Conservation (phyloP, 2,797 vertebrate species). For the Rhynchonycteris naso region DNA sequence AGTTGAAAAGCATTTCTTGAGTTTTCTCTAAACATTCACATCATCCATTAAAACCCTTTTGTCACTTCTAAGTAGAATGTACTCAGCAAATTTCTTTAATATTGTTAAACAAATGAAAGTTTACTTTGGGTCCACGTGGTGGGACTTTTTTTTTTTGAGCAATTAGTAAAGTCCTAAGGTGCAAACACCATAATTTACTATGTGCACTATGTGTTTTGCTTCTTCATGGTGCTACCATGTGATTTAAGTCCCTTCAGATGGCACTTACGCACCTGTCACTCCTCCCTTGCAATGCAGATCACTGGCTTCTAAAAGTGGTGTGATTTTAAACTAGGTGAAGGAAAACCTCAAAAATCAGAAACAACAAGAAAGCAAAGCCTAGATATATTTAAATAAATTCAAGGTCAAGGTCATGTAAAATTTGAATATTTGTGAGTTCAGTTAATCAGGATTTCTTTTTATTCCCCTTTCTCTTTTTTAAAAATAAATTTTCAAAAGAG, state of each 20-base stretch:
- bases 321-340: conserved; percentile 47
- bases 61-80: conserved; percentile 55
- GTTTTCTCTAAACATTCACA: conserved; percentile 73
- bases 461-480: neutral
- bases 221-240: fast-evolving
- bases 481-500: conserved; percentile 34
- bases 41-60: conserved; percentile 50
- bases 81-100: conserved; percentile 19
- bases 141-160: neutral
- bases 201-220: no score
- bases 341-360: conserved; percentile 38
- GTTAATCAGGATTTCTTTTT: conserved; percentile 6
- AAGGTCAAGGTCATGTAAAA: conserved; percentile 46
- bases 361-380: conserved; percentile 50
- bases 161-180: conserved; percentile 30
- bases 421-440: conserved; percentile 5
- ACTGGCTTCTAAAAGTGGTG: conserved; percentile 4
- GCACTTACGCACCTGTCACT: neutral
- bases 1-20: conserved; percentile 59
- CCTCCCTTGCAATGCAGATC: neutral
- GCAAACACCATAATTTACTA: neutral
- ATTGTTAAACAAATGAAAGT: conserved; percentile 22
- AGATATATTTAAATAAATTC: conserved; percentile 35
- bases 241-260: neutral
- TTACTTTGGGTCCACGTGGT: neutral